phyloP scores from a whole-genome alignment of 2,113 vertebrate species.

The Silurus asotus region DNA sequence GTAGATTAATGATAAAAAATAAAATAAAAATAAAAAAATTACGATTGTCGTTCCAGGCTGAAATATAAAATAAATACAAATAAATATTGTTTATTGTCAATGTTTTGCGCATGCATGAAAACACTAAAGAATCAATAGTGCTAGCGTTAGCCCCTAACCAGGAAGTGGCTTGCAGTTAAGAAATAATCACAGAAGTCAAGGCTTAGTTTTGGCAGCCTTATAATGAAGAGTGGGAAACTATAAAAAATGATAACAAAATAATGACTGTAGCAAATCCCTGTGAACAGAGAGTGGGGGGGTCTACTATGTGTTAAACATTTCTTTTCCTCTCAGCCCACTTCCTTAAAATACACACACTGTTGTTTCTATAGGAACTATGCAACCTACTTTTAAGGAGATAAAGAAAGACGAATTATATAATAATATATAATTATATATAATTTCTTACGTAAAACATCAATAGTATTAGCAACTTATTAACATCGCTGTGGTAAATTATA shows the following conservation, averaged over 20 bases:
- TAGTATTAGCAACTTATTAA: neutral
- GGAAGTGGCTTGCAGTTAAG: too few species aligned
- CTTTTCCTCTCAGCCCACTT: constrained; percentile 3
- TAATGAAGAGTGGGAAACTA: constrained; percentile 29
- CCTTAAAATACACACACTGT: constrained; percentile 3
- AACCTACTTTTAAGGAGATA: neutral
- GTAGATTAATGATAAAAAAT: too few species aligned
- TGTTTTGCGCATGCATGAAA: too few species aligned
- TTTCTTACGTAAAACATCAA: neutral
- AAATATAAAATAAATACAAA: too few species aligned
- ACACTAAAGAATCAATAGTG: too few species aligned
- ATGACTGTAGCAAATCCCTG: constrained; percentile 11
- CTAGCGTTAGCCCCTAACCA: too few species aligned
- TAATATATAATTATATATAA: neutral
- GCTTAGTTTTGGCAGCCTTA: constrained; percentile 5
- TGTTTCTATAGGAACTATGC: constrained; percentile 51
- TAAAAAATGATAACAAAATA: neutral
- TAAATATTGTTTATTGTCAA: too few species aligned
- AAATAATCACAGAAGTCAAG: neutral
- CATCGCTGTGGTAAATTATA: neutral
- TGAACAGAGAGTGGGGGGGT: neutral
- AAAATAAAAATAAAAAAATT: too few species aligned
- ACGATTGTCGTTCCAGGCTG: too few species aligned
- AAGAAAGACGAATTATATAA: neutral
- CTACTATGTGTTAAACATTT: constrained; percentile 24